phyloP scores from a whole-genome alignment of 2,797 vertebrate genomes.

The Sebastes umbrosus region DNA sequence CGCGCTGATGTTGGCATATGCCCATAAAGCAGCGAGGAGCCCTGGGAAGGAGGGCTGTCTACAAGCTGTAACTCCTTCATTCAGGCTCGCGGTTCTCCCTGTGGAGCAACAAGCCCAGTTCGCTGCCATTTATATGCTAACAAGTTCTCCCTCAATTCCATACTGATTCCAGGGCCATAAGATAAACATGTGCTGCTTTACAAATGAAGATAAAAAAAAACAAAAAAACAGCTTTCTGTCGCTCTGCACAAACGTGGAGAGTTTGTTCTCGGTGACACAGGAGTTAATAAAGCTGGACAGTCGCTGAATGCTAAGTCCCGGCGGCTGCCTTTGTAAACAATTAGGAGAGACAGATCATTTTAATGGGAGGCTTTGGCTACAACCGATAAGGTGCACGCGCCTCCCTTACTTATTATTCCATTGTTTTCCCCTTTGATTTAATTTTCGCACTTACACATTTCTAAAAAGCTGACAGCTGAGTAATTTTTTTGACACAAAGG shows the following conservation, averaged over 20 bases:
- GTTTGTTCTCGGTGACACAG: conserved; percentile 59
- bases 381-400: conserved; percentile 57
- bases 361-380: conserved; percentile 57
- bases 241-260: conserved; percentile 6
- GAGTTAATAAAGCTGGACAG: conserved; percentile 69
- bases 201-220: conserved; percentile 59
- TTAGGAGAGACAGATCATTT: conserved; percentile 60
- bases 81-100: conserved; percentile 36
- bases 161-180: conserved; percentile 50
- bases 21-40: conserved; percentile 44
- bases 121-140: conserved; percentile 74
- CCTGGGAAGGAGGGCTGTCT: conserved; percentile 40
- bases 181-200: conserved; percentile 73
- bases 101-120: conserved; percentile 45
- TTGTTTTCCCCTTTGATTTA: conserved; percentile 62
- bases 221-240: background rate
- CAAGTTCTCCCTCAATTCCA: conserved; percentile 55
- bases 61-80: conserved; percentile 39
- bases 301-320: conserved; percentile 62
- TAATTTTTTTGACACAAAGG: conserved; percentile 23
- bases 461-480: conserved; percentile 50
- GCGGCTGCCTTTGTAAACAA: conserved; percentile 63
- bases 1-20: conserved; percentile 35
- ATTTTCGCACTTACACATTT: conserved; percentile 33
- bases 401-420: conserved; percentile 48